Percentiles rank a stretch among this genome's conserved stretches.
Evolutionary conservation across 2,113 vertebrate species (phyloP).

Genomic region (Cynocephalus volans): DNA sequence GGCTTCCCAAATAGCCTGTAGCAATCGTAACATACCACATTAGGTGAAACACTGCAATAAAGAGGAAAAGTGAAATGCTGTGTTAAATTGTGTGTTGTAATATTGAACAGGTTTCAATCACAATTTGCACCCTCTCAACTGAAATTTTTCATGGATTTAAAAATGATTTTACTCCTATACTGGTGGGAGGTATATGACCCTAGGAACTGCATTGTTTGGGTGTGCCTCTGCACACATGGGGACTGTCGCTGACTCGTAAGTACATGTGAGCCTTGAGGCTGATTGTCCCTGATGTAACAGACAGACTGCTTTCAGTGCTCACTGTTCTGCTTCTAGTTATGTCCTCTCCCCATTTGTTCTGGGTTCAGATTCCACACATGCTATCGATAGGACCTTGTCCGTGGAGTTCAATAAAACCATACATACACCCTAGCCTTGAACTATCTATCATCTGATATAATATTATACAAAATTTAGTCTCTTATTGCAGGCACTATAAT

Average conservation of each 20-base stretch:
- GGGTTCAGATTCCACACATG: not conserved
- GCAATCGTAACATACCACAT: not conserved
- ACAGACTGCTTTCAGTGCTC: not conserved
- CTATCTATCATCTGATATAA: not conserved
- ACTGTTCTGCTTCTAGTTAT: not conserved
- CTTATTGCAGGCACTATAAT: not conserved
- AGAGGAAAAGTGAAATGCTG: not conserved
- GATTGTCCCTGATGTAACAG: not conserved
- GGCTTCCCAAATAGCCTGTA: not conserved
- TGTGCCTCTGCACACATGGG: not conserved
- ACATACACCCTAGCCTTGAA: not conserved
- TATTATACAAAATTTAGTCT: not conserved
- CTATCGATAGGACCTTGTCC: not conserved
- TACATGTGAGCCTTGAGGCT: not conserved
- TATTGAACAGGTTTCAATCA: not conserved
- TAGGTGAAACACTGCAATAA: not conserved
- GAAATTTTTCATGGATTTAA: not conserved
- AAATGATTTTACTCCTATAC: not conserved
- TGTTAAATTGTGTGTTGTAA: not conserved
- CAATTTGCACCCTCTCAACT: not conserved
- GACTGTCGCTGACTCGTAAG: not conserved
- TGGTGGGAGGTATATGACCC: fast-evolving
- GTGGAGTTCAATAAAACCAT: not conserved
- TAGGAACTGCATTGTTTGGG: fast-evolving
- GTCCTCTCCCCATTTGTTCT: not conserved